Evolutionary conservation across 2,113 vertebrate genomes (phyloP), one percentile per base, ranked within the genome.

Genomic region (Corapipo altera): DNA sequence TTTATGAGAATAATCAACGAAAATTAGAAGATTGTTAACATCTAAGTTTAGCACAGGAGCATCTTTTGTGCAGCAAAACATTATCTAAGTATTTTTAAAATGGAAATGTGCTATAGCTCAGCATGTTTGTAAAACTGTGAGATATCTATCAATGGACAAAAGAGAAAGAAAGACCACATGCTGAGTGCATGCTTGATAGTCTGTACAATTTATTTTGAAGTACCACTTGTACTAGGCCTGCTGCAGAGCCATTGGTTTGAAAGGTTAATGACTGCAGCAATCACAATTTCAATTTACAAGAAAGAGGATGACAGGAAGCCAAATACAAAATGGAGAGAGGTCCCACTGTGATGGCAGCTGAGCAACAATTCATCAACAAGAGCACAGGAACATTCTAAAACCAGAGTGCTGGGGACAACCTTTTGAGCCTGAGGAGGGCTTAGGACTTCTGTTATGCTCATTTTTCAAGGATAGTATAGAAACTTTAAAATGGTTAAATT

Each of bases 221-320:
- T 92, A 79, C 83, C 85, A 87, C 96, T 97, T 96, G 62, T 80
- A 83, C 55, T 66, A 94, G 94, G 78, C 67, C 64, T 37, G 44
- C 96, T 86, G 85, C 91, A 84, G 97, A 95, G 97, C 79, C n/a
- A 8, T 64, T 93, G 82, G 80, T 89, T 95, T 89, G 67, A 90
- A 96, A 97, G 94, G 94, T 94, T 98, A 96, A 97, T 81, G 90
- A 91, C 79, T 95, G 81, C 78, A 74, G 91, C 82, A 90, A 97
- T 97, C 96, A 93, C 51, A 86, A 79, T 73, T 97, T 85, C 95
- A 93, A 62, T 96, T 97, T 97, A 91, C 62, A 91, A 77, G 51
- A 91, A 95, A 97, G 27, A 44, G 74, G 41, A 94, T 79, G 86
- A 97, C 93, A 97, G 77, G 77, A 93, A 94, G 82, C 72, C 41